Percentiles rank a stretch among this genome's conserved stretches.
Conservation (phyloP, 2,113 vertebrate species). For the Mola mola region DNA sequence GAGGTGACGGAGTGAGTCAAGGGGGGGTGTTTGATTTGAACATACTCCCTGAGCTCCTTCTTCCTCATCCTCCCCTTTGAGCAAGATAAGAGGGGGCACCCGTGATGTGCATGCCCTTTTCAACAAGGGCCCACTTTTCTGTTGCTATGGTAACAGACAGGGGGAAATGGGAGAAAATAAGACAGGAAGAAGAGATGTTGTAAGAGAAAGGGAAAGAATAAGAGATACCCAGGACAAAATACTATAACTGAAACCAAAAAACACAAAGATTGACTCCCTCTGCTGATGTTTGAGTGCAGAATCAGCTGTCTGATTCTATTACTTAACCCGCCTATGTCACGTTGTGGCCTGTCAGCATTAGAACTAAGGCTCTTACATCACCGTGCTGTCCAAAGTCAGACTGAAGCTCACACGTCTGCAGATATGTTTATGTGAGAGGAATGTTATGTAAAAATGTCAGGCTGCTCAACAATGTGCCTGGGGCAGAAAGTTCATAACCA, state of each 20-base stretch:
- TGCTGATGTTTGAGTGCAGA: background rate
- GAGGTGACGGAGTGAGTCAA: conserved; percentile 32
- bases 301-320: background rate
- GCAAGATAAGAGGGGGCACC: conserved; percentile 81
- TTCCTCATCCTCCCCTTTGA: conserved; percentile 78
- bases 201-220: conserved; percentile 13
- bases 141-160: conserved; percentile 74
- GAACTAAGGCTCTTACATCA: conserved; percentile 17
- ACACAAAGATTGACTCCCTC: no score
- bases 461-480: background rate
- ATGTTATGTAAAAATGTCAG: background rate
- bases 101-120: conserved; percentile 69
- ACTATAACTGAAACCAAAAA: background rate
- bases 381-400: background rate
- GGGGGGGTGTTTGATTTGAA: conserved; percentile 36
- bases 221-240: background rate
- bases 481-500: no score
- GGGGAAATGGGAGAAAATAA: background rate
- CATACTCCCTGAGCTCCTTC: conserved; percentile 85
- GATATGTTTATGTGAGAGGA: background rate
- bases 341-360: conserved; percentile 12
- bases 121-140: conserved; percentile 70
- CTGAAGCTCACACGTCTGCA: background rate
- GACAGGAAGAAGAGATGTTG: conserved; percentile 22
- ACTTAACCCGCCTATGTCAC: conserved; percentile 9